These are phyloP conservation scores for Halcyon badia DNA, from an alignment of 2,797 vertebrate species.

Conservation along the genomic window DNA sequence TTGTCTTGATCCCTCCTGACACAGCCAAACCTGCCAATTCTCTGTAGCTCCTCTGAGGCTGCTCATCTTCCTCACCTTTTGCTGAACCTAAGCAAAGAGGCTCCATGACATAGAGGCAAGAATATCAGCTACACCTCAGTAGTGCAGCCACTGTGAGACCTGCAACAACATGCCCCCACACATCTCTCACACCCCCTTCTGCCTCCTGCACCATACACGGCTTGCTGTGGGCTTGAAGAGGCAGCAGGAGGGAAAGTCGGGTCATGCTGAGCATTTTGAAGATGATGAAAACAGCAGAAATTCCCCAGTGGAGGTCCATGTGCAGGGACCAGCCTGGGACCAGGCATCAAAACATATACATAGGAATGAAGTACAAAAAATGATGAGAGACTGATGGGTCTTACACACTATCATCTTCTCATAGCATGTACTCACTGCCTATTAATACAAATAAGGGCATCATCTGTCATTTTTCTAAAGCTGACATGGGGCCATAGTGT, in stretches of 20 bases:
- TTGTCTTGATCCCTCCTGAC: background rate
- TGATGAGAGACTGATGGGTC: background rate
- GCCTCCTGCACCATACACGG: accelerated
- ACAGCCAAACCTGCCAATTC: background rate
- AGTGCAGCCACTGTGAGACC: background rate
- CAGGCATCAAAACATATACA: background rate
- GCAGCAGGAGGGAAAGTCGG: background rate
- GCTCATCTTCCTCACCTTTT: background rate
- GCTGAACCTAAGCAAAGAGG: background rate
- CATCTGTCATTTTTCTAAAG: background rate
- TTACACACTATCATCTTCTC: background rate
- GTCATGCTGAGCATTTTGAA: background rate
- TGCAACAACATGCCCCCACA: background rate
- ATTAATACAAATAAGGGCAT: background rate
- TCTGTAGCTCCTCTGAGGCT: background rate
- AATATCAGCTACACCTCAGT: accelerated
- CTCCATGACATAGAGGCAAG: background rate
- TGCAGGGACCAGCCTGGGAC: background rate
- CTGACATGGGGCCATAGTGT: accelerated
- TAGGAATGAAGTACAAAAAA: background rate
- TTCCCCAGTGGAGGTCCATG: background rate
- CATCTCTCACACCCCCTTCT: background rate
- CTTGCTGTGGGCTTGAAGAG: background rate
- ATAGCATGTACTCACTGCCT: background rate
- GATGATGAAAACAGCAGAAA: background rate